Evolutionary conservation across 1,140 invertebrate genomes (phyloP).

Genomic region (Plutomurus gul): DNA sequence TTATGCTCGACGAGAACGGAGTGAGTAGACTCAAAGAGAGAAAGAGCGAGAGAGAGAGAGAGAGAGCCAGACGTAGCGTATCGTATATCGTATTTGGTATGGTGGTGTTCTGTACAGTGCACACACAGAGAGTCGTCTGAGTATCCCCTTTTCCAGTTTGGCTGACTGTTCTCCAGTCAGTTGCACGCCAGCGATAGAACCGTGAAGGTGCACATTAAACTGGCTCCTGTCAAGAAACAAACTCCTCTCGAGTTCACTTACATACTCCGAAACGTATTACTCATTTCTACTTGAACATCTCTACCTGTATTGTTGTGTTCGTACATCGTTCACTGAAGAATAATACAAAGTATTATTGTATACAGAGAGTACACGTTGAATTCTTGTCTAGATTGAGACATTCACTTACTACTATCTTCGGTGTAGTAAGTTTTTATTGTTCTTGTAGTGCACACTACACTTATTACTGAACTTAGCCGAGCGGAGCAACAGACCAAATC

Average conservation of each 20-base stretch:
- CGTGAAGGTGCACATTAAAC: conserved; percentile 42
- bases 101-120: background rate
- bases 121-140: no score
- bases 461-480: conserved; percentile 3
- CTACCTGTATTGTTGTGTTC: no score
- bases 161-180: conserved; percentile 44
- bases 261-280: no score
- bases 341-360: no score
- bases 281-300: no score
- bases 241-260: no score
- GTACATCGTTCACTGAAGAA: no score
- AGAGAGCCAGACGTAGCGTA: background rate
- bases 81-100: background rate
- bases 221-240: conserved; percentile 3
- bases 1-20: background rate
- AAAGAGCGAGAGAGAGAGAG: background rate
- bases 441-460: background rate
- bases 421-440: background rate
- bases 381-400: conserved; percentile 39
- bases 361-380: background rate
- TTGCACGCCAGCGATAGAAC: conserved; percentile 42
- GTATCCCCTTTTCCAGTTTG: conserved; percentile 30
- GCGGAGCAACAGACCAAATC: conserved; percentile 41
- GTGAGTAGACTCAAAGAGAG: background rate
- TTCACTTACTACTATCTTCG: background rate